These are phyloP conservation scores for Lycaon pictus DNA, from an alignment of 2,113 vertebrate species.

Conservation along the genomic window DNA sequence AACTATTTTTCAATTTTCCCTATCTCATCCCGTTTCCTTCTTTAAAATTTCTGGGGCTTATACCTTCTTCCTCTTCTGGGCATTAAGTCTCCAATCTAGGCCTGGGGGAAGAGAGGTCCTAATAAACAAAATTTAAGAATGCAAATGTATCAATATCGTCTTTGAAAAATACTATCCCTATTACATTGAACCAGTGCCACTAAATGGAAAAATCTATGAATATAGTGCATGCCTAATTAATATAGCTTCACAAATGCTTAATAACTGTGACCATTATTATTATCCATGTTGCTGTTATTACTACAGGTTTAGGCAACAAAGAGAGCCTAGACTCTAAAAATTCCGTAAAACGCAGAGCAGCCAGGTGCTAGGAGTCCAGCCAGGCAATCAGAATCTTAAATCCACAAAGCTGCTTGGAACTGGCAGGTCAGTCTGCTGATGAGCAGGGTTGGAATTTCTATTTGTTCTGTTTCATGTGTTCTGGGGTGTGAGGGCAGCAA, in stretches of 20 bases:
- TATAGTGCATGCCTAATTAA: neutral
- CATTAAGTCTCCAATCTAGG: neutral
- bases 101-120: neutral
- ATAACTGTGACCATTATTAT: neutral
- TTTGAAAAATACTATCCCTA: neutral
- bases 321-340: neutral
- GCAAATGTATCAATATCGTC: neutral
- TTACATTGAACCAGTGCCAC: neutral
- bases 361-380: neutral
- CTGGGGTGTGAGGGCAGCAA: neutral
- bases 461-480: neutral
- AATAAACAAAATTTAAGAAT: neutral
- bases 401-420: neutral
- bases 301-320: neutral
- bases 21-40: neutral
- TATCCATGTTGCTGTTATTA: neutral
- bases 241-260: neutral
- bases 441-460: neutral
- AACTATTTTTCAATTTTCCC: neutral
- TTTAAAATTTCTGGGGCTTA: neutral
- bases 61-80: neutral
- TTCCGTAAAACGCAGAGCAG: neutral
- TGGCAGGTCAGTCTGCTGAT: neutral
- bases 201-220: neutral
- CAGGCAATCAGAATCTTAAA: neutral